Evolutionary conservation across 1,140 invertebrate genomes (phyloP).

Genomic region (Spodoptera frugiperda): DNA sequence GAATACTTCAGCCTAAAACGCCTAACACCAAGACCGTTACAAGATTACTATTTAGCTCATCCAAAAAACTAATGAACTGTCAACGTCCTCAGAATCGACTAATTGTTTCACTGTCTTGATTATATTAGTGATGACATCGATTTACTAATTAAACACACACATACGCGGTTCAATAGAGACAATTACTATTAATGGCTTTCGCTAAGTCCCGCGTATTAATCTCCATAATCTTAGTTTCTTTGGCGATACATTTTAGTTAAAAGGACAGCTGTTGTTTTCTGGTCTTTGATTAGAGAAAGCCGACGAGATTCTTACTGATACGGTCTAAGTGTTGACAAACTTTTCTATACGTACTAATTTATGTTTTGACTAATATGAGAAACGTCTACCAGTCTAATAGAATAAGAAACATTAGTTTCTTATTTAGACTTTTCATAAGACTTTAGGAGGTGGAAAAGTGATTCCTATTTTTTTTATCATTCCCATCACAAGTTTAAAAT

Average conservation of each 20-base stretch:
- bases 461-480: too few species aligned
- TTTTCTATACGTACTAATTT: background rate
- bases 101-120: slow-evolving; percentile 6
- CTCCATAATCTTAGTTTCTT: slow-evolving; percentile 45
- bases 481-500: too few species aligned
- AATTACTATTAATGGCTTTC: slow-evolving; percentile 49
- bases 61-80: slow-evolving; percentile 18
- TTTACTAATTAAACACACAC: slow-evolving; percentile 21
- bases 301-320: slow-evolving; percentile 4
- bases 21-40: too few species aligned
- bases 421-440: too few species aligned
- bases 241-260: slow-evolving; percentile 22
- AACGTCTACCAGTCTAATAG: too few species aligned
- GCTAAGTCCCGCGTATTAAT: slow-evolving; percentile 43
- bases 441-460: too few species aligned
- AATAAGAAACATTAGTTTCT: too few species aligned
- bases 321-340: background rate
- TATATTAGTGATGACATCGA: slow-evolving; percentile 36
- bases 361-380: too few species aligned
- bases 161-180: slow-evolving; percentile 37
- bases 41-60: background rate
- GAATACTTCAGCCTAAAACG: too few species aligned
- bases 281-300: background rate
- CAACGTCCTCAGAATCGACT: slow-evolving; percentile 32
- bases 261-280: slow-evolving; percentile 2